These are phyloP conservation scores for Tenodera sinensis DNA, from an alignment of 2,888 invertebrate genomes.

Conservation along the genomic window DNA sequence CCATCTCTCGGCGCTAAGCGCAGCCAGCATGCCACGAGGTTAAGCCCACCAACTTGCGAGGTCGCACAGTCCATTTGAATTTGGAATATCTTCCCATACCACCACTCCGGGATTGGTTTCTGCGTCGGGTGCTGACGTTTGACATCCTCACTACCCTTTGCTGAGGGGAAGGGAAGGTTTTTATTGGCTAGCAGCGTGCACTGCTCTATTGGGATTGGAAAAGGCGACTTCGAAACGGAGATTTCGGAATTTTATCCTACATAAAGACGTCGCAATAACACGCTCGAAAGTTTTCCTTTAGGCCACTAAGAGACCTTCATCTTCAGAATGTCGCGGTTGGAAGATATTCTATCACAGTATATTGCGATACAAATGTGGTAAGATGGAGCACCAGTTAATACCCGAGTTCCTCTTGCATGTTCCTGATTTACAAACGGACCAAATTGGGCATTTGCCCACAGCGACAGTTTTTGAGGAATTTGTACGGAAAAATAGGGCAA, in stretches of 20 bases:
- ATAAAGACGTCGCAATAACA: not conserved
- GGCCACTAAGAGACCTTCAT: not conserved
- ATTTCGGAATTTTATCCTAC: not conserved
- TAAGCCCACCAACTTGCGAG: not conserved
- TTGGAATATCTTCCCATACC: slow-evolving; percentile 5
- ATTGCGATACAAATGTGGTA: not conserved
- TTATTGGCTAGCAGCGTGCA: not conserved
- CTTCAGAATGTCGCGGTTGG: not conserved
- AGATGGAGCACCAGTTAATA: no score
- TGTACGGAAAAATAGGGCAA: no score
- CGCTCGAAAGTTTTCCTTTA: not conserved
- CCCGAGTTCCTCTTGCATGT: no score
- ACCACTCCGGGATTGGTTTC: not conserved
- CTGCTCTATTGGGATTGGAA: not conserved
- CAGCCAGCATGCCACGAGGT: not conserved
- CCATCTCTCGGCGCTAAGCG: not conserved
- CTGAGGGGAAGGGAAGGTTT: not conserved
- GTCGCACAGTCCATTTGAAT: slow-evolving; percentile 10
- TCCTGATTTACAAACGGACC: no score
- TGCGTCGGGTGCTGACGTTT: not conserved
- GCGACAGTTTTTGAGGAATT: no score
- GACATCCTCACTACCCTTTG: not conserved
- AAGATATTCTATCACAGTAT: not conserved
- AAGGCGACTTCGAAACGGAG: not conserved
- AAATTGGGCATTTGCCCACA: no score